phyloP scores from a whole-genome alignment of 2,888 invertebrate species.

The Lapara coniferarum region DNA sequence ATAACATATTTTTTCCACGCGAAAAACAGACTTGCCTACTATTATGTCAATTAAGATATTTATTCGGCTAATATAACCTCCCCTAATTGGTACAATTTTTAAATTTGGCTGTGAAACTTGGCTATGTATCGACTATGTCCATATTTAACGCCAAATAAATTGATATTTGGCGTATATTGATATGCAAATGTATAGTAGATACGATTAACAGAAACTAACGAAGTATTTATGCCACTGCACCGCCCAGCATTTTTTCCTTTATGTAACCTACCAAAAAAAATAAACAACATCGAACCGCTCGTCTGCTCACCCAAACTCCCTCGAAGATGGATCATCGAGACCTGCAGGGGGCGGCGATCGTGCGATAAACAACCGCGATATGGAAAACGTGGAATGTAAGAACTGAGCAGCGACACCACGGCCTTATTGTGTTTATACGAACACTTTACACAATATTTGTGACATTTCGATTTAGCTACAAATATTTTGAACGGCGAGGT shows the following conservation, averaged over 20 bases:
- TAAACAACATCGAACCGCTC: conserved; percentile 43
- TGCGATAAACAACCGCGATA: conserved; percentile 57
- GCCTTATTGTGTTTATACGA: conserved; percentile 1
- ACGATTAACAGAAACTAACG: too few relatives aligned
- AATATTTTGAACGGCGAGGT: too few relatives aligned
- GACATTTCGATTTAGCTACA: neutral
- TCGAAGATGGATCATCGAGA: conserved; percentile 77
- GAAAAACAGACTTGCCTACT: too few relatives aligned
- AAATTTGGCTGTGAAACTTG: too few relatives aligned
- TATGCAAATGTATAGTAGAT: too few relatives aligned
- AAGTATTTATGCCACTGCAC: neutral
- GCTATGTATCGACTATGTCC: too few relatives aligned
- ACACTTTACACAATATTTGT: conserved; percentile 6
- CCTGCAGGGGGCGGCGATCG: conserved; percentile 49
- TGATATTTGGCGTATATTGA: too few relatives aligned
- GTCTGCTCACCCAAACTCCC: conserved; percentile 51
- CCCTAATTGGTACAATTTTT: too few relatives aligned
- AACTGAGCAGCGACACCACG: conserved; percentile 32
- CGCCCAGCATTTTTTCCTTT: neutral
- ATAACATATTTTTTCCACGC: too few relatives aligned
- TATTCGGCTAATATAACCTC: too few relatives aligned
- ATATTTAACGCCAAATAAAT: too few relatives aligned
- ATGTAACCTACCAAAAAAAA: neutral
- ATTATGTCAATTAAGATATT: too few relatives aligned
- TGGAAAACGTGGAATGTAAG: conserved; percentile 67